These are phyloP conservation scores for Tokudaia tokunoshimensis DNA, from an alignment of 2,797 vertebrate genomes.

Conservation along the genomic window DNA sequence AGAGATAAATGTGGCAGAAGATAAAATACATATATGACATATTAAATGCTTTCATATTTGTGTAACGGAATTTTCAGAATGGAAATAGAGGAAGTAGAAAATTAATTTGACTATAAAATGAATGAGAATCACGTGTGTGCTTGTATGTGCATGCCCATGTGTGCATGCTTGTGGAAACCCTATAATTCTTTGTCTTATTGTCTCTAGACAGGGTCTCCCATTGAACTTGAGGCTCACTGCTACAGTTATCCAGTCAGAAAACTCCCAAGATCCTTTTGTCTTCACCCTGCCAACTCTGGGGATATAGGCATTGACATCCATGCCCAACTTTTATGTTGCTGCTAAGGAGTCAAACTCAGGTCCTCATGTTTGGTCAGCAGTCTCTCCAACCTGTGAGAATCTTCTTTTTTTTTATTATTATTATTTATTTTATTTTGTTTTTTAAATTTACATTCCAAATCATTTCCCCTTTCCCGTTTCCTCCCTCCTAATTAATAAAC, in stretches of 20 bases:
- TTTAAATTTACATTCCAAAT: no score
- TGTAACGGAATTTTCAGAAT: conserved; percentile 19
- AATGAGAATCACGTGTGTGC: background rate
- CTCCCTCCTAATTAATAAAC: conserved; percentile 24
- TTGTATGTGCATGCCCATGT: background rate
- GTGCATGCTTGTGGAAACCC: background rate
- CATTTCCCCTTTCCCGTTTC: no score
- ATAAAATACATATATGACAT: background rate
- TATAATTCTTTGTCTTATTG: background rate
- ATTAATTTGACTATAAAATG: conserved; percentile 14
- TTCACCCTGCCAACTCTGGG: background rate
- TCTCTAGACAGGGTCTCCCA: background rate
- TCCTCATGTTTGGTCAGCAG: background rate
- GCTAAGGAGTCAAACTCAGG: background rate
- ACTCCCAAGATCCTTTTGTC: background rate
- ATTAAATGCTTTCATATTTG: background rate
- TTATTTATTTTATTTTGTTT: no score
- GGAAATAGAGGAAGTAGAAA: background rate
- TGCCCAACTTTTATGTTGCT: background rate
- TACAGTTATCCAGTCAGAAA: background rate
- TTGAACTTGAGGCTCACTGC: background rate
- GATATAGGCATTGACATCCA: background rate
- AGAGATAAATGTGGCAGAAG: background rate
- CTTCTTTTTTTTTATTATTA: no score
- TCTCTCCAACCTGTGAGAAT: background rate